Evolutionary conservation across 23 tunicate genomes (phyloP).

Genomic region (Oikopleura dioica): DNA sequence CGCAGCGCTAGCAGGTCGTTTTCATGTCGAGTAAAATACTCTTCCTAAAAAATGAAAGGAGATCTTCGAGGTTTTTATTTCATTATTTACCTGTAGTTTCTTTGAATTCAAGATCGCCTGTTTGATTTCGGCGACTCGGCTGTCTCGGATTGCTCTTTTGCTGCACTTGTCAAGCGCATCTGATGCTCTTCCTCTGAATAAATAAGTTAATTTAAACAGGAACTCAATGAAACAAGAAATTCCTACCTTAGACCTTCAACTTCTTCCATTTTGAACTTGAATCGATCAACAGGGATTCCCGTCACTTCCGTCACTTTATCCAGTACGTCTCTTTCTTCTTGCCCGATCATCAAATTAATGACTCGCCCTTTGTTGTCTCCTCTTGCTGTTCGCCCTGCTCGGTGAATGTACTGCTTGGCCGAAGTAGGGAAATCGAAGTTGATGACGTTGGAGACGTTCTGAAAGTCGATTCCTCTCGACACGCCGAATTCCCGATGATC

Average conservation of each 20-base stretch:
- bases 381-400: too few relatives aligned
- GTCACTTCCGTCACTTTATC: too few relatives aligned
- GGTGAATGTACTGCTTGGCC: too few relatives aligned
- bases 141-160: conserved; percentile 23
- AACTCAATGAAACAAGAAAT: not conserved
- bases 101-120: conserved; percentile 43
- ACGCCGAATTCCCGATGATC: too few relatives aligned
- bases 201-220: not conserved
- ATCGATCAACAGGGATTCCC: conserved; percentile 39
- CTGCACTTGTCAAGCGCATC: conserved; percentile 35
- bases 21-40: conserved; percentile 52
- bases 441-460: too few relatives aligned
- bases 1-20: conserved; percentile 37
- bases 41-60: too few relatives aligned
- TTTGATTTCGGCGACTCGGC: conserved; percentile 32
- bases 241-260: conserved; percentile 55
- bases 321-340: too few relatives aligned
- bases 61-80: too few relatives aligned
- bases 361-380: too few relatives aligned
- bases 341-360: too few relatives aligned
- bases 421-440: too few relatives aligned
- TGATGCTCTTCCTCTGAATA: not conserved
- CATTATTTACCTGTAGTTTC: conserved; percentile 35
- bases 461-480: too few relatives aligned
- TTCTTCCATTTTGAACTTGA: conserved; percentile 51